Evolutionary conservation across 2,113 vertebrate genomes (phyloP), one percentile per base, ranked within the genome.

Genomic region (Cyprinodon tularosa): DNA sequence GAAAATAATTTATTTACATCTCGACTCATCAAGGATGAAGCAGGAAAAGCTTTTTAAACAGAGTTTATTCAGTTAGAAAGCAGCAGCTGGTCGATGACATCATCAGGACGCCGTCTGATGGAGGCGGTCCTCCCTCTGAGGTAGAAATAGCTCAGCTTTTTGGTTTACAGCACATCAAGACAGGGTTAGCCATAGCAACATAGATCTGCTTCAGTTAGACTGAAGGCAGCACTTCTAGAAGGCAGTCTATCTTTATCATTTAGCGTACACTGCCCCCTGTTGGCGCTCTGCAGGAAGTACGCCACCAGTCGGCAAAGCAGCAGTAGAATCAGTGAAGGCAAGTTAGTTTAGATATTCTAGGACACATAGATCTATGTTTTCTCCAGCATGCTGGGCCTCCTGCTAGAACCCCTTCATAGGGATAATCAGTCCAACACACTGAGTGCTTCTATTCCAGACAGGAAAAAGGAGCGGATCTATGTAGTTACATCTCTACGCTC

Each of bases 191-290:
- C 29, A 29, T 29, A 72, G 39, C 13, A 48, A 40, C 36, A 7
- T 29, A 48, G n/a, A 40, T 9, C 2, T 37, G 38, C 37, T 4
- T 12, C 10, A n/a, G 4, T 38, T 48, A 44, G 10, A 12, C 3
- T 0, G 0, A 9, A 64, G 6, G 40, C 12, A 14, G 9, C 37
- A 60, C 1, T 15, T 11, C 40, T 37, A 38, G 13, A 17, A 4
- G n/a, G 17, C 38, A 20, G 14, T 12, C 22, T 44, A 29, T 60
- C 22, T 44, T 11, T 37, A 36, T 44, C 4, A 29, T 70, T 17
- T 62, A 29, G 29, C 37, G 17, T 42, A 71, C 29, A 62, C 68
- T 65, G 82, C 82, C 86, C 72, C 77, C 86, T 15, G 40, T 65
- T 74, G 89, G 74, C 13, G 29, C 15, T 17, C 11, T 12, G 20